Base-by-base conservation (phyloP, 1,140 invertebrate species). In the Oryzaephilus surinamensis region DNA sequence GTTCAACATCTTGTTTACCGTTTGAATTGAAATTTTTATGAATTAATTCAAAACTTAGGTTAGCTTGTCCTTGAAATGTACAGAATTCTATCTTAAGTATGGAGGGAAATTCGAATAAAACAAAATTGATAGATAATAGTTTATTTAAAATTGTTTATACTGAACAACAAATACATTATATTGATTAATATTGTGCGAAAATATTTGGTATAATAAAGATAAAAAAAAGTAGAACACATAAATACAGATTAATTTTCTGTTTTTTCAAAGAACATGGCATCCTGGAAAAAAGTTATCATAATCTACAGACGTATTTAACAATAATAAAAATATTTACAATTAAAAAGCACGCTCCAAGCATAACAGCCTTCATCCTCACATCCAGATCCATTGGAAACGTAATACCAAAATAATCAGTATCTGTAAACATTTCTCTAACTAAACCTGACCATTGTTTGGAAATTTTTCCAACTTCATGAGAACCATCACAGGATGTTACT, bases 391-490 rank as follows among this genome's bases (percentile, higher is more conserved):
- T 61, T 2, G 73, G 73, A 52, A 77, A 76, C 12, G 63, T 63
- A 17, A 77, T 68, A 17, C 71, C 70, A 54, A 77, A 77, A 51
- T 71, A 70, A 51, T 77, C 74, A 23, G 71, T 66, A 62, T 76
- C 71, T 1, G 73, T 77, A 44, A 74, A 74, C 38, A 67, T 57
- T 57, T 77, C 74, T 40, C 68, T 62, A 2, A 66, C 48, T 4
- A 74, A 44, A 3, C 74, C 74, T 15, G 66, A 58, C 72, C 73
- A 76, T 45, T 74, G 63, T 51, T 77, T 77, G 6, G 66, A 62
- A 30, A 77, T 74, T 45, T 63, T 62, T 1, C 74, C 74, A 19
- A 77, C 68, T 51, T 69, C 48, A 4, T 57, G 59, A 14, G 44
- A 44, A 6, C 66, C 69, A 54, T 73, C 69, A n/a, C 55, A 46